Conservation (phyloP, 2,888 invertebrate species). For the Leucophora obtusa region DNA sequence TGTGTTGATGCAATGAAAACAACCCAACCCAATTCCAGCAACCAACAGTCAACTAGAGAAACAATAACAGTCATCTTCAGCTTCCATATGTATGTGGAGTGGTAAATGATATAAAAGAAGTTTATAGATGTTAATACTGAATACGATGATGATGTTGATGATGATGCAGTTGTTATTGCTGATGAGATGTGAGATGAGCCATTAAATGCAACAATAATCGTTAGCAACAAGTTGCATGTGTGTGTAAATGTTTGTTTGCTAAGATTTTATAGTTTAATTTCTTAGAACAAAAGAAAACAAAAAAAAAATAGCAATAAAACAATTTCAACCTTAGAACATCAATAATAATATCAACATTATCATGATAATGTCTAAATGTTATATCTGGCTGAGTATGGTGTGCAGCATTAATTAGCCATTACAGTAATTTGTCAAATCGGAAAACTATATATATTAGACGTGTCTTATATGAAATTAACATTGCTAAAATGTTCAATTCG, state of each 20-base stretch:
- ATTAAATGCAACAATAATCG: conserved; percentile 45
- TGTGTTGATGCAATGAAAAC: conserved; percentile 23
- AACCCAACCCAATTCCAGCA: background rate
- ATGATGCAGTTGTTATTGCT: background rate
- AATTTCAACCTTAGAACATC: too few relatives aligned
- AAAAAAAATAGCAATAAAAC: background rate
- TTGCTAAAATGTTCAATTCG: too few relatives aligned
- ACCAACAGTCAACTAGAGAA: background rate
- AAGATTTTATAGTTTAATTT: conserved; percentile 39
- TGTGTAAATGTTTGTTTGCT: conserved; percentile 23
- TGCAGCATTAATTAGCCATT: too few relatives aligned
- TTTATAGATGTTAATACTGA: conserved; percentile 27
- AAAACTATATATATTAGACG: too few relatives aligned
- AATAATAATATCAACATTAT: too few relatives aligned
- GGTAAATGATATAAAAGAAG: conserved; percentile 26
- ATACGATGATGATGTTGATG: too few relatives aligned
- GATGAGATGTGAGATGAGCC: conserved; percentile 33
- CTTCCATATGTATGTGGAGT: background rate
- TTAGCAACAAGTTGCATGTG: conserved; percentile 45
- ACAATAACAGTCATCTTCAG: background rate
- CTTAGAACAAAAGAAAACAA: too few relatives aligned
- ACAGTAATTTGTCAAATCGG: too few relatives aligned
- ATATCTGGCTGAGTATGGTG: too few relatives aligned
- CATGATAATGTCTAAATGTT: too few relatives aligned
- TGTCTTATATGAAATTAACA: too few relatives aligned